Conservation (phyloP, 2,888 invertebrate genomes). For the Noctuana brunneofusca region DNA sequence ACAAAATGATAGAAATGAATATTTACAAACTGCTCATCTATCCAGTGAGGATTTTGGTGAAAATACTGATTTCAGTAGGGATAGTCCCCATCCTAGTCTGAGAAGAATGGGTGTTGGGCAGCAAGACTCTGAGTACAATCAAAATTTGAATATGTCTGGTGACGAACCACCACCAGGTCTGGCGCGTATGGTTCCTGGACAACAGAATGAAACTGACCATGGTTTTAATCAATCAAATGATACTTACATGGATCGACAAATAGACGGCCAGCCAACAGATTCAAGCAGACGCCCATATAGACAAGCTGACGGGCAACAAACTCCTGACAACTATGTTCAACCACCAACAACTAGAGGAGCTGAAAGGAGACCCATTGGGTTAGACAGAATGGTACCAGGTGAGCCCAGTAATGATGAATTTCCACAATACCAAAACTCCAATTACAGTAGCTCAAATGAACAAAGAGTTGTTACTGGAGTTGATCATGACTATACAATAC, state of each 20-base stretch:
- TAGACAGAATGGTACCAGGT: constrained; percentile 85
- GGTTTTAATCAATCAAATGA: constrained; percentile 64
- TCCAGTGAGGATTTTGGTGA: constrained; percentile 81
- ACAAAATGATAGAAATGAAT: constrained; percentile 88
- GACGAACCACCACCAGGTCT: constrained; percentile 81
- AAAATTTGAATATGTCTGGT: constrained; percentile 57
- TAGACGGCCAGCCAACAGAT: constrained; percentile 71
- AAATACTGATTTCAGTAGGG: constrained; percentile 74
- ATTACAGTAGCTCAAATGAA: constrained; percentile 69
- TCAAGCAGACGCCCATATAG: constrained; percentile 62
- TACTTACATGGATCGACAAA: constrained; percentile 70
- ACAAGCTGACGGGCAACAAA: constrained; percentile 74
- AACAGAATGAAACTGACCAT: constrained; percentile 69
- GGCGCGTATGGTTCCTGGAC: constrained; percentile 80
- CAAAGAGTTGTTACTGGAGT: constrained; percentile 82
- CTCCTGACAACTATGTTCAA: constrained; percentile 61
- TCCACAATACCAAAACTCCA: constrained; percentile 58
- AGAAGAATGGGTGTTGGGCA: constrained; percentile 87
- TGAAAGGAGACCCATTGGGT: constrained; percentile 77
- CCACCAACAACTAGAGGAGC: constrained; percentile 49
- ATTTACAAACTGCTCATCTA: constrained; percentile 89
- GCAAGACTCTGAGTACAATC: constrained; percentile 80
- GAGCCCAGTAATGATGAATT: constrained; percentile 81
- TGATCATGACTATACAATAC: constrained; percentile 67
- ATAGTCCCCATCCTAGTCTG: constrained; percentile 84